Evolutionary conservation across 2,888 invertebrate genomes (phyloP), one percentile per base, ranked within the genome.

Genomic region (Molorchus minor): DNA sequence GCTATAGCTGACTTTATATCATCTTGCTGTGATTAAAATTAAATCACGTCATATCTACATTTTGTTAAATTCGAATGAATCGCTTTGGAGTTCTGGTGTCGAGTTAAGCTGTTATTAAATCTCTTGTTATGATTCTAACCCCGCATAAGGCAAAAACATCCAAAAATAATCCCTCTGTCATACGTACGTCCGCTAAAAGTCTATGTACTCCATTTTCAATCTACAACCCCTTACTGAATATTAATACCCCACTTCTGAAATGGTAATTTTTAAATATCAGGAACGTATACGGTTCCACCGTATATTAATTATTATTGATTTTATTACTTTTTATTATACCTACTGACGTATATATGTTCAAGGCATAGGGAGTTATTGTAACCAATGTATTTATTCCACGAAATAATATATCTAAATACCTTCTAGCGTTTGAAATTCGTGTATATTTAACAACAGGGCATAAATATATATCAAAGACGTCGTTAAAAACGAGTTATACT

Each of bases 11-110:
- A 70, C 64, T 70, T 71, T 64, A 67, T 72, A 69, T 71, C 69
- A 72, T 70, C 72, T 70, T 67, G 65, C 56, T 53, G 65, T 65
- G 69, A 71, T 71, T 71, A 71, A 70, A 71, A 65, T 61, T 67
- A 62, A 70, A 70, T 71, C 67, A 68, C 64, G 60, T 67, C 65
- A 62, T 59, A 63, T 65, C 60, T 61, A 57, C 61, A 61, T 61
- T n/a, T 60, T 58, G 53, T 58, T 55, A 49, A 56, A 57, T 53
- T 54, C 41, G 53, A 51, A 43, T 49, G 49, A 46, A 43, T 56
- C 40, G 30, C 19, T 40, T n/a, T 41, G 30, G 30, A 53, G 43
- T 17, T 43, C 21, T 36, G 30, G 15, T 33, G 30, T 49, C 17
- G 30, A 43, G 29, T 56, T 56, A 56, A 56, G 56, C 56, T 56